Conservation (phyloP, 2,888 invertebrate genomes). For the Cephus runcator region DNA sequence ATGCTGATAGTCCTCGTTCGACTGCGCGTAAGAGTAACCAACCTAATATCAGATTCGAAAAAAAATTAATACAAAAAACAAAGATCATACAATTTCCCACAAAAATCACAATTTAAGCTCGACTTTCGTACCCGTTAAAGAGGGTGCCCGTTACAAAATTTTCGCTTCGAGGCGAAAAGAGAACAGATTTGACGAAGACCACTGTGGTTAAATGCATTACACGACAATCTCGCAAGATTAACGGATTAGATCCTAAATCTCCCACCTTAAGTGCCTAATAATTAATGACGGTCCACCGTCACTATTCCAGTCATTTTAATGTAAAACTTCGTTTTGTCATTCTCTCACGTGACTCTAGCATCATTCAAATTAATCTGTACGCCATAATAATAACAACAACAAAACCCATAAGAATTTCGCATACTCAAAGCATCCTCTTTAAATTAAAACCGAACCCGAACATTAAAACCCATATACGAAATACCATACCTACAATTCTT, state of each 20-base stretch:
- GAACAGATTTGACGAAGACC: conserved; percentile 18
- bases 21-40: conserved; percentile 4
- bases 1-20: not conserved
- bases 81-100: not conserved
- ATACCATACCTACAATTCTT: not conserved
- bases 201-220: conserved; percentile 5
- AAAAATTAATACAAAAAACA: not conserved
- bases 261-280: conserved; percentile 24
- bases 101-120: not conserved
- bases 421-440: not conserved
- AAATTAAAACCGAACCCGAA: not conserved
- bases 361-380: too few relatives aligned
- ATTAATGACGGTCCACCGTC: conserved; percentile 23
- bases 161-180: not conserved
- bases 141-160: not conserved
- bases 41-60: conserved; percentile 5
- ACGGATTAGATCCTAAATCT: conserved; percentile 24
- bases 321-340: not conserved
- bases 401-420: not conserved
- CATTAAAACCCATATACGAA: not conserved
- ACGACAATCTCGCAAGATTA: conserved; percentile 30
- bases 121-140: not conserved
- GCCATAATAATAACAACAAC: too few relatives aligned
- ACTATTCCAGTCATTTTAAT: not conserved
- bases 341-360: too few relatives aligned